These are phyloP conservation scores for Scarus forsteni DNA, from an alignment of 2,797 vertebrate genomes.

Conservation along the genomic window DNA sequence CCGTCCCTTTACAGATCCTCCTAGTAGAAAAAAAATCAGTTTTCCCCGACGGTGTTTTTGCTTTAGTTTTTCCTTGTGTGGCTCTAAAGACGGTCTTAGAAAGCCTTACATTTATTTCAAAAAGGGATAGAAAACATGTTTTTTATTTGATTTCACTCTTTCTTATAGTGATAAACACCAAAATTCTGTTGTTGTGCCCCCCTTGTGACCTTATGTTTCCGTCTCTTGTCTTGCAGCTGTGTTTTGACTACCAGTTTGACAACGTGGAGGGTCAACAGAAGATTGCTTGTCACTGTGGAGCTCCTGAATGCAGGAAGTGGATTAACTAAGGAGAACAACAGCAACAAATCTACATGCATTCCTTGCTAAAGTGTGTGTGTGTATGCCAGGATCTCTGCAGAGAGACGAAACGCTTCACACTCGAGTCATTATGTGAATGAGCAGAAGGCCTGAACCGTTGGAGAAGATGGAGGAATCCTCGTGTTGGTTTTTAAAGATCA, in stretches of 20 bases:
- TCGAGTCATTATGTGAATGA: conserved; percentile 58
- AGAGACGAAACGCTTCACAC: conserved; percentile 72
- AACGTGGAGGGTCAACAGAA: conserved; percentile 93
- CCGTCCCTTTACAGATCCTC: too few species aligned
- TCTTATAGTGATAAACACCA: neutral
- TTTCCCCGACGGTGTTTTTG: too few species aligned
- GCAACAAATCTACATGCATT: conserved; percentile 78
- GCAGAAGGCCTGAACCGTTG: conserved; percentile 65
- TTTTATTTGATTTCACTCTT: neutral
- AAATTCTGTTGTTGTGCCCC: neutral
- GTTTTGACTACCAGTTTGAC: conserved; percentile 98
- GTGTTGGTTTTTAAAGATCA: conserved; percentile 31
- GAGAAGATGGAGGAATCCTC: conserved; percentile 43
- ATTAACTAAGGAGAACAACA: conserved; percentile 88
- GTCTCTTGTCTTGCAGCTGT: conserved; percentile 87
- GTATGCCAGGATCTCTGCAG: conserved; percentile 82
- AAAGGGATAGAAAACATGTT: too few species aligned
- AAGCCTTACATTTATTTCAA: too few species aligned
- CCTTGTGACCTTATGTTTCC: neutral
- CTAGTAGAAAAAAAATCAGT: too few species aligned
- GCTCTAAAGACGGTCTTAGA: too few species aligned
- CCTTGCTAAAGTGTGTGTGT: conserved; percentile 78
- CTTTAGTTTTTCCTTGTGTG: too few species aligned
- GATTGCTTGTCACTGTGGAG: conserved; percentile 96
- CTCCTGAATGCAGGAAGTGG: conserved; percentile 98